Base-by-base conservation (phyloP, 1,140 invertebrate genomes). In the Drosophila bocqueti region DNA sequence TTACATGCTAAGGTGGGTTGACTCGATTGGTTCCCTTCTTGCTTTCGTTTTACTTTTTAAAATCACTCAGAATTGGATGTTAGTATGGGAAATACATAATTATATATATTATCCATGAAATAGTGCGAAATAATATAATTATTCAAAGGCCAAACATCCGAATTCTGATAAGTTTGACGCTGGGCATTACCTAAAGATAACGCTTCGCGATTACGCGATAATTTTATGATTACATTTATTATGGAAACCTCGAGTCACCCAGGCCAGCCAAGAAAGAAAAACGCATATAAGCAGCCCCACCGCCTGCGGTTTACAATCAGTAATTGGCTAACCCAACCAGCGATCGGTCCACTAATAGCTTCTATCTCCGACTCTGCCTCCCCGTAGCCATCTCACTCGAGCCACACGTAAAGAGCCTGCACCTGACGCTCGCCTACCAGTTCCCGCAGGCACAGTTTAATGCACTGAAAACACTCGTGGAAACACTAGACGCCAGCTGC, bases 391-490 rank as follows among this genome's bases (percentile, higher is more conserved):
- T 96, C 66, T 95, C 94, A 85, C 91, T 96, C 64, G 96, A 97
- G 87, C 95, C 96, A 1, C 96, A 96, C 85, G 95, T 96, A 24
- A 98, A 98, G 93, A 97, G 96, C 15, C 93, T 98, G 16, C 97
- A 98, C 92, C 93, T 98, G 73, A 98, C 97, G 4, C 93, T 98
- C 75, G 97, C 97, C 6, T 98, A 98, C 94, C 96, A 97, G 93
- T 98, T 98, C 93, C 95, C 95, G 21, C 93, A 94, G 59, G 94
- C 94, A 26, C 95, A 96, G 34, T 97, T 96, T 91, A 94, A 96
- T 72, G 93, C 94, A 31, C 94, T 98, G 24, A 96, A 97, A 93
- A 93, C 93, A 13, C 94, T 98, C 81, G 96, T 97, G 31, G 95
- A 96, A 79, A 94, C 94, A 31, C 93, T 98, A 40, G 95, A 96